Base-by-base conservation (phyloP, 2,888 invertebrate genomes). In the Choristoneura rosaceana region DNA sequence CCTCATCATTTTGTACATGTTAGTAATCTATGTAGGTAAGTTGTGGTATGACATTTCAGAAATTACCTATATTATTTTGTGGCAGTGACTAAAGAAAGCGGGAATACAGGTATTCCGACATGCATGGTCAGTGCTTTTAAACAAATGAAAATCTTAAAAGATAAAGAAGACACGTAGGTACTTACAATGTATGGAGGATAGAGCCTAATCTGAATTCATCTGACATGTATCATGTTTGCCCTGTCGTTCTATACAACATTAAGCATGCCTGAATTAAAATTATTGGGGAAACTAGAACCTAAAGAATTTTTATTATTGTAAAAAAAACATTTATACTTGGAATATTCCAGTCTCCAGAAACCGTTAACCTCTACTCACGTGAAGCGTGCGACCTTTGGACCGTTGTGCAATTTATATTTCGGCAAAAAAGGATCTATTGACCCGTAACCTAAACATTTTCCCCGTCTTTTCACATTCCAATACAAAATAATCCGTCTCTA, bases 331-430 rank as follows among this genome's bases (percentile, higher is more conserved):
- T 5, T 0, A 4, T 38, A 38, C 4, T 38, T 38, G 0, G 43
- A 25, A 55, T 17, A 12, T 17, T 17, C 17, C 34, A 41, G 45
- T 34, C 14, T 45, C 15, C 69, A 70, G 70, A 76, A 80, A 88
- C 89, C 87, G 89, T 91, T 92, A 90, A 92, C 91, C 93, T 90
- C 78, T 82, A 82, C 79, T 79, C 87, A 76, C 78, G 79, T 82
- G 84, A 90, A 83, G 91, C 86, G 90, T 90, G 92, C 85, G 90
- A 89, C 88, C 87, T 86, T 78, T 77, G 90, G 90, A 90, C 93
- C 92, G 93, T 93, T 93, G 87, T 77, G 79, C 81, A 81, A 86
- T 88, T 75, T 76, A 84, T 82, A 87, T 85, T 81, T 80, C 79
- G 78, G 76, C 81, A 90, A 87, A 87, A 90, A 88, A 79, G 82